phyloP scores from a whole-genome alignment of 2,888 invertebrate genomes.

The Eupeodes luniger region DNA sequence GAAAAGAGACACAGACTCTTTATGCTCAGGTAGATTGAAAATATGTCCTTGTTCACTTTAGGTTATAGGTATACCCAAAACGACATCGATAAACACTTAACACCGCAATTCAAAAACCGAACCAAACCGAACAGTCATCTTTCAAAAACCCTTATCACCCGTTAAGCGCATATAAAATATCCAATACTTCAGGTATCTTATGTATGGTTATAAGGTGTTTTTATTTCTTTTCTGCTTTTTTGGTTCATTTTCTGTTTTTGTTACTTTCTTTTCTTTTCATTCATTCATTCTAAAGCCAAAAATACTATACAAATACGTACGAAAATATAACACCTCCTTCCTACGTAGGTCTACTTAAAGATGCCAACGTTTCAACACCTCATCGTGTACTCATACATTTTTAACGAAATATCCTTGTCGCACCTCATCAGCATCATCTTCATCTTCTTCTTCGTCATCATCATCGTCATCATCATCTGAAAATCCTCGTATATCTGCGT shows the following conservation, averaged over 20 bases:
- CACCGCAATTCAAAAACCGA: slow-evolving; percentile 39
- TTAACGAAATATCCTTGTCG: slow-evolving; percentile 20
- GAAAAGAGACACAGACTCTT: background rate
- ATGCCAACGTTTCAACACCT: slow-evolving; percentile 71
- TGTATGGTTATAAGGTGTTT: background rate
- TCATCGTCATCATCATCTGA: slow-evolving; percentile 17
- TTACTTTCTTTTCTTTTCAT: background rate
- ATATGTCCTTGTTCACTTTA: too few species aligned
- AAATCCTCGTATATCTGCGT: background rate
- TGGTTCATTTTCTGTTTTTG: too few species aligned
- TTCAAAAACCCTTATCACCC: slow-evolving; percentile 37
- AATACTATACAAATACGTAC: slow-evolving; percentile 10
- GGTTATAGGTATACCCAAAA: slow-evolving; percentile 1
- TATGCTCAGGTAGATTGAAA: too few species aligned
- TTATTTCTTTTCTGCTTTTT: background rate
- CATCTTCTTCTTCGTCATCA: slow-evolving; percentile 50
- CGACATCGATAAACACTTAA: slow-evolving; percentile 24
- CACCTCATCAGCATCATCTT: slow-evolving; percentile 69
- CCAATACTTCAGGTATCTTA: background rate
- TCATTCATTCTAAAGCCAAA: background rate
- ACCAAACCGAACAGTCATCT: slow-evolving; percentile 19
- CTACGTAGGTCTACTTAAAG: background rate
- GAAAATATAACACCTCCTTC: background rate
- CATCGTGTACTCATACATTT: slow-evolving; percentile 17
- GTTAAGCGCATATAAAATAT: slow-evolving; percentile 36